Base-by-base conservation (phyloP, 2,888 invertebrate genomes). In the Heteromyza rotundicornis region DNA sequence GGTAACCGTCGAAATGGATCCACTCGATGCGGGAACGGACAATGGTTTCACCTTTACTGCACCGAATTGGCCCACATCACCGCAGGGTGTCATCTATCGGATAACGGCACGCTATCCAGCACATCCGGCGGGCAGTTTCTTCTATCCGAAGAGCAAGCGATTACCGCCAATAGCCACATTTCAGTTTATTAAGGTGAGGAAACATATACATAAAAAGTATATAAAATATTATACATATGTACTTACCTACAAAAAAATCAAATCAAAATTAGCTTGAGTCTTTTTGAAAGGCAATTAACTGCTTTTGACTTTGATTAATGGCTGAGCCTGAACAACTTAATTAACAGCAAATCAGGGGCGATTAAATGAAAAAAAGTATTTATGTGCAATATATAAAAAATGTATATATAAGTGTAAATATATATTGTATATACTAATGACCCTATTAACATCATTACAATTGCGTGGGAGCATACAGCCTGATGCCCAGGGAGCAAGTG, bases 21-120 rank as follows among this genome's bases (percentile, higher is more conserved):
- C 96, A 0, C 84, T 95, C 73, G 96, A 96, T 83, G 96, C 95
- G 14, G 96, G 96, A 57, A 95, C 95, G 49, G 96, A 96, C 86
- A 94, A 94, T 83, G 96, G 96, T 2, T 93, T 96, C 85, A 96
- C 96, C 57, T 97, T 96, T 85, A 96, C 96, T 17, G 93, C 96
- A n/a, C 95, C 95, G 55, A 94, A 95, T 85, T 96, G 96, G 96
- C 92, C 94, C 57, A 94, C 95, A 19, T 90, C 92, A 55, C 96
- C 96, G 1, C 92, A 92, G 81, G 93, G 94, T 69, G 90, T 91
- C 69, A 92, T 95, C 70, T 92, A 92, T 84, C 88, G 91, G 75
- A 94, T 97, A 84, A 95, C 95, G 32, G 90, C 94, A 52, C 89
- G 90, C 69, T 92, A 91, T 82, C 96, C 96, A 10, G 90, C 91